A percentile compares a stretch with the other conserved stretches of the same genome.
These are phyloP conservation scores for Spilogale gracilis DNA, from an alignment of 2,113 vertebrate genomes.

Conservation along the genomic window DNA sequence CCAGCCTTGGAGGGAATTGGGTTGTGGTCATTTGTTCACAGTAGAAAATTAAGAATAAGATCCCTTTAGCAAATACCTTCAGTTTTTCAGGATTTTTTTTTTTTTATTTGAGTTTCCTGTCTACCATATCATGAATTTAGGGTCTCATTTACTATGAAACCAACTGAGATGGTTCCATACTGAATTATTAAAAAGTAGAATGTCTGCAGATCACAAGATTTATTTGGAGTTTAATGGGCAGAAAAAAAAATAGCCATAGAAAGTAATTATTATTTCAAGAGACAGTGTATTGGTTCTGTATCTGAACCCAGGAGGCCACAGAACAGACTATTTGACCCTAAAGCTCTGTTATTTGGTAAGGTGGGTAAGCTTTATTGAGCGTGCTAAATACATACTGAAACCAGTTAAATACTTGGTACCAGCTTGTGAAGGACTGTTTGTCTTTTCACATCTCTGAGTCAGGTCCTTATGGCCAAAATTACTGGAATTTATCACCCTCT, in stretches of 20 bases:
- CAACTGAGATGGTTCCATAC: conserved; percentile 52
- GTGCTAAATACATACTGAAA: not conserved
- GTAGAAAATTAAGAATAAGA: conserved; percentile 52
- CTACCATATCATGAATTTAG: conserved; percentile 45
- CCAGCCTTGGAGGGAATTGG: not conserved
- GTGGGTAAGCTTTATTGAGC: not conserved
- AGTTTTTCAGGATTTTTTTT: conserved; percentile 52
- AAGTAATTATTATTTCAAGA: conserved; percentile 65
- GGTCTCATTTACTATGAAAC: conserved; percentile 57
- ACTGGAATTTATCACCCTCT: not conserved
- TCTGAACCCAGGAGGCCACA: not conserved
- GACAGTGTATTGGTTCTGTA: not conserved
- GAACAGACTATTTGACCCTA: not conserved
- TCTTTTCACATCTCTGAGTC: not conserved
- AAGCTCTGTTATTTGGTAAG: conserved; percentile 27
- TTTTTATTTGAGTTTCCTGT: conserved; percentile 13
- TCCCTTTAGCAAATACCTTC: not conserved
- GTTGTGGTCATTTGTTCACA: conserved; percentile 20
- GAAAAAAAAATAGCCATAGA: conserved; percentile 33
- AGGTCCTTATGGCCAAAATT: not conserved
- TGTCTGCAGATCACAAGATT: conserved; percentile 32
- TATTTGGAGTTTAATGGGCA: conserved; percentile 60
- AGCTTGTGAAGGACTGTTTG: not conserved
- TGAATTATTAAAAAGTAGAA: conserved; percentile 71
- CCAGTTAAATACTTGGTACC: not conserved